phyloP scores from a whole-genome alignment of 2,888 invertebrate genomes.

The Ceraclea dissimilis region DNA sequence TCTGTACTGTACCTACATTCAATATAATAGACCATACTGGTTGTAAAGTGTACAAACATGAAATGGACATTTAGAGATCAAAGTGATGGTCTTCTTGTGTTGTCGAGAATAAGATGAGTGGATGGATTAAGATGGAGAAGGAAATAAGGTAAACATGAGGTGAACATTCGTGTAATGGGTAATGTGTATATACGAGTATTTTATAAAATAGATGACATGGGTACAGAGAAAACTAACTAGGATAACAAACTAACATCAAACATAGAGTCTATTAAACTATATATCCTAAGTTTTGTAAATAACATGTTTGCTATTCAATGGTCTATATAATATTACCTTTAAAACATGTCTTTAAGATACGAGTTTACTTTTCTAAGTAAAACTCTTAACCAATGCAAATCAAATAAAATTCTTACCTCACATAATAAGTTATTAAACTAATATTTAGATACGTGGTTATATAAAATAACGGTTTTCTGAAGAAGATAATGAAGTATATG shows the following conservation, averaged over 20 bases:
- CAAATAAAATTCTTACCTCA: too few relatives aligned
- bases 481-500: too few relatives aligned
- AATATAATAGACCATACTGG: too few relatives aligned
- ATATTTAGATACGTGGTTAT: too few relatives aligned
- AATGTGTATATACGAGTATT: not conserved
- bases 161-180: not conserved
- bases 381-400: too few relatives aligned
- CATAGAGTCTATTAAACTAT: not conserved
- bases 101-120: not conserved
- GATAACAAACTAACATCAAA: not conserved
- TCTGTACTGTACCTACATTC: too few relatives aligned
- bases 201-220: not conserved
- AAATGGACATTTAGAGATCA: slow-evolving; percentile 2
- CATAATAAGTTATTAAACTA: too few relatives aligned
- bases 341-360: too few relatives aligned
- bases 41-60: not conserved
- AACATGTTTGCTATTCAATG: not conserved
- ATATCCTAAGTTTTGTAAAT: not conserved
- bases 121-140: not conserved
- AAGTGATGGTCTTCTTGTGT: slow-evolving; percentile 2
- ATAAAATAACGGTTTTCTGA: too few relatives aligned
- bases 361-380: too few relatives aligned
- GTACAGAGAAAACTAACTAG: not conserved
- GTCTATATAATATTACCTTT: too few relatives aligned
- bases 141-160: slow-evolving; percentile 1